Evolutionary conservation across 2,113 vertebrate genomes (phyloP).

Genomic region (Bujurquina vittata): DNA sequence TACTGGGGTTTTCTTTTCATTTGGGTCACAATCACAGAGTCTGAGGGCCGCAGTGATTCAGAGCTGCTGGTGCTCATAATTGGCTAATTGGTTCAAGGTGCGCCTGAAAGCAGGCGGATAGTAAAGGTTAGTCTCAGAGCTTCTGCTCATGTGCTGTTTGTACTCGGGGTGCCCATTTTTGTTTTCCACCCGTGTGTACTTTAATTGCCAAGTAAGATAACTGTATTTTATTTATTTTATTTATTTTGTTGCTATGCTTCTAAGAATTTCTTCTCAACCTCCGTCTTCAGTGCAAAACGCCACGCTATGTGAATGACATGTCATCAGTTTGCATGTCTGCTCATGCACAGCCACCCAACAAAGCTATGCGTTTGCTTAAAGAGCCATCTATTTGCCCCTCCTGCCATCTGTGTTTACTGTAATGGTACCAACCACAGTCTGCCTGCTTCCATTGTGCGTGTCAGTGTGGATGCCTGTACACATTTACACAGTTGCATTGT

Average conservation of each 20-base stretch:
- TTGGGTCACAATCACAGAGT: not conserved
- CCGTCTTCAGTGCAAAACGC: not conserved
- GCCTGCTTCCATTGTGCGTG: conserved; percentile 55
- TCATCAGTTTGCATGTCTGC: conserved; percentile 22
- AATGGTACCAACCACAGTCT: conserved; percentile 75
- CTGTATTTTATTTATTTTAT: no score
- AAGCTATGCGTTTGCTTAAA: conserved; percentile 51
- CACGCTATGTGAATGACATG: not conserved
- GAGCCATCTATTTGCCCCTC: conserved; percentile 35
- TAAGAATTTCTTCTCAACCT: not conserved
- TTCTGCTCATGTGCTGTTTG: not conserved
- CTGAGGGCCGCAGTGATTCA: not conserved
- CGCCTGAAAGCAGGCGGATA: not conserved
- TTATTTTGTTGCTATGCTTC: not conserved
- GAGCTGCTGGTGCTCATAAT: conserved; percentile 16
- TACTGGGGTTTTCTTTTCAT: conserved; percentile 34
- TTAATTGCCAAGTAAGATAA: no score
- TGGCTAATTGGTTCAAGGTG: conserved; percentile 59
- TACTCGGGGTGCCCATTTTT: not conserved
- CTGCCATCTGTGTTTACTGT: conserved; percentile 69
- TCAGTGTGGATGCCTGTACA: conserved; percentile 43
- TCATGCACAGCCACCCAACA: conserved; percentile 8
- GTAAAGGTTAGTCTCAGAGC: not conserved
- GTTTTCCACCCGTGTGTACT: no score
- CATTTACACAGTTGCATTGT: conserved; percentile 65